Conservation (phyloP, 2,113 vertebrate genomes). For the Eulemur macaco region DNA sequence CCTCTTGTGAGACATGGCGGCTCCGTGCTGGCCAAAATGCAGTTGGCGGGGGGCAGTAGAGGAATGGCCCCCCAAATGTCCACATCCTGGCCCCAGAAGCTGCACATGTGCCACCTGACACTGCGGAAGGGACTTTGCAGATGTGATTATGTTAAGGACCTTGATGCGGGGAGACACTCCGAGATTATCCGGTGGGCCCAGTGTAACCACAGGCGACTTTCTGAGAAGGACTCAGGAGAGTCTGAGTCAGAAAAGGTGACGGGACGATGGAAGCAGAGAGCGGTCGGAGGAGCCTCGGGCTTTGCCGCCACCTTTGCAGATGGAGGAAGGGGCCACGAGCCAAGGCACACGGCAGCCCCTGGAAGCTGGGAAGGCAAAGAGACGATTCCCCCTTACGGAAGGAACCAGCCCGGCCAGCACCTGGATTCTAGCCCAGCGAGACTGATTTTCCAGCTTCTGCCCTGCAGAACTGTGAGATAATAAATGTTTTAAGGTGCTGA, state of each 20-base stretch:
- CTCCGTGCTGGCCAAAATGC: not conserved
- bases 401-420: not conserved
- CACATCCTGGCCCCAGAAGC: not conserved
- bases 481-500: not conserved
- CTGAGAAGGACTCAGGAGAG: no score
- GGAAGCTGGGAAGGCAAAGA: not conserved
- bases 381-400: rapidly evolving
- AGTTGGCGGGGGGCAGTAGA: not conserved
- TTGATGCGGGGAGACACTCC: rapidly evolving
- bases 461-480: not conserved
- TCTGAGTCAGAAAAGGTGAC: not conserved
- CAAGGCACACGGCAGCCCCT: rapidly evolving
- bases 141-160: not conserved
- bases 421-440: not conserved
- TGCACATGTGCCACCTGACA: not conserved
- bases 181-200: not conserved
- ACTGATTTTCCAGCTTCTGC: not conserved
- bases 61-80: no score
- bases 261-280: rapidly evolving
- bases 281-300: not conserved
- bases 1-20: not conserved
- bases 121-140: not conserved
- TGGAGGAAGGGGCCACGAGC: not conserved
- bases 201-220: not conserved
- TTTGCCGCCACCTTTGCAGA: not conserved